Evolutionary conservation across 2,888 invertebrate species (phyloP).

Genomic region (Octodonta nipae): DNA sequence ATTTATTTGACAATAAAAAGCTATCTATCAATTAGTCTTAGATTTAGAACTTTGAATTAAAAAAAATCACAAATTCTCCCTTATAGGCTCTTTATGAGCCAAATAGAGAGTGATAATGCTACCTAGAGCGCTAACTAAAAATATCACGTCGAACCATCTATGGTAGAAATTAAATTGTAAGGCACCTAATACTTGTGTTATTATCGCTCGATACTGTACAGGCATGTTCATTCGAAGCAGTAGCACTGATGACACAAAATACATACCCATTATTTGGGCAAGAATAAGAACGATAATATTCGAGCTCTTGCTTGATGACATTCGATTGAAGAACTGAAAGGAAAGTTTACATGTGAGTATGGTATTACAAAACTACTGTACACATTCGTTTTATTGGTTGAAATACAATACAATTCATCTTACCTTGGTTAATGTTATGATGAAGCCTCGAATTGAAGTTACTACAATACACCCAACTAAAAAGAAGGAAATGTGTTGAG

Average conservation of each 20-base stretch:
- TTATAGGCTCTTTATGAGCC: slow-evolving; percentile 61
- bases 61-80: slow-evolving; percentile 22
- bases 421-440: slow-evolving; percentile 94
- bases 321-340: slow-evolving; percentile 94
- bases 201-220: slow-evolving; percentile 85
- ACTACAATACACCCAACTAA: slow-evolving; percentile 95
- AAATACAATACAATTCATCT: no score
- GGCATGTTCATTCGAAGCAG: slow-evolving; percentile 99
- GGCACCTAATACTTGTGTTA: slow-evolving; percentile 85
- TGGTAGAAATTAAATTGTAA: slow-evolving; percentile 98
- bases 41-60: no score
- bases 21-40: no score
- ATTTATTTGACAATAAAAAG: no score
- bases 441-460: slow-evolving; percentile 88
- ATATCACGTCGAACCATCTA: slow-evolving; percentile 99
- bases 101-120: slow-evolving; percentile 91
- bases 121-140: slow-evolving; percentile 87
- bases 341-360: no score
- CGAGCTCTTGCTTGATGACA: slow-evolving; percentile 96
- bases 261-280: slow-evolving; percentile 99
- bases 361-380: no score
- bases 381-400: no score
- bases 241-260: slow-evolving; percentile 93
- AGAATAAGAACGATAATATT: slow-evolving; percentile 92
- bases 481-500: slow-evolving; percentile 94